These are phyloP conservation scores for Hydractinia symbiolongicarpus DNA, from an alignment of 30 jellyfish, hydroid and myxozoan genomes.

Conservation along the genomic window DNA sequence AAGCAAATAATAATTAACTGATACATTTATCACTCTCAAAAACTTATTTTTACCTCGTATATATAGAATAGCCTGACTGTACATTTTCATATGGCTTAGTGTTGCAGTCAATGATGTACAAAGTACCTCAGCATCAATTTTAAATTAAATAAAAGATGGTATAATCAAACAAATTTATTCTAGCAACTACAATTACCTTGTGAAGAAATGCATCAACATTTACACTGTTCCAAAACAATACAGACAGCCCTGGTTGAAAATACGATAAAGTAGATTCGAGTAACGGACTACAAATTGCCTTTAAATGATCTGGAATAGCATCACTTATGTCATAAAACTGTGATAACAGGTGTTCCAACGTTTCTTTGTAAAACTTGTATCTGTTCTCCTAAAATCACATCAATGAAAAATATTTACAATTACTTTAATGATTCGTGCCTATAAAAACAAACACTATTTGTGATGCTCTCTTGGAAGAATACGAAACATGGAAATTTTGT, in stretches of 20 bases:
- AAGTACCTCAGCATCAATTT: too few species aligned
- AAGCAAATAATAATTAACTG: too few species aligned
- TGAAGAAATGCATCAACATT: constrained; percentile 72
- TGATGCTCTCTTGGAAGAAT: too few species aligned
- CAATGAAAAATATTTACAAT: not conserved
- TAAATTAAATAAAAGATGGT: too few species aligned
- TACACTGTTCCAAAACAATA: constrained; percentile 63
- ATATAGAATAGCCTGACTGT: too few species aligned
- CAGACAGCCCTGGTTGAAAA: constrained; percentile 72
- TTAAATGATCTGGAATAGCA: constrained; percentile 57
- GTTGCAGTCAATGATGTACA: too few species aligned
- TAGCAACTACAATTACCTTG: constrained; percentile 38
- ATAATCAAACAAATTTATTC: not conserved
- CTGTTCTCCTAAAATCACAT: constrained; percentile 42
- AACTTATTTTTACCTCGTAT: too few species aligned
- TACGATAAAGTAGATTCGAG: constrained; percentile 46
- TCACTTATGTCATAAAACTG: constrained; percentile 41
- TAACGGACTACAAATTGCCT: constrained; percentile 39
- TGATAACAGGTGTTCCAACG: constrained; percentile 41
- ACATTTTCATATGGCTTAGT: too few species aligned
- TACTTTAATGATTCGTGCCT: not conserved
- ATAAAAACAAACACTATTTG: not conserved
- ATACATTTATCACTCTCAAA: too few species aligned
- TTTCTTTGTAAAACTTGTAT: constrained; percentile 54
- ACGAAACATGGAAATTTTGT: too few species aligned